Conservation (phyloP, 2,113 vertebrate species). For the Amazona guildingii region DNA sequence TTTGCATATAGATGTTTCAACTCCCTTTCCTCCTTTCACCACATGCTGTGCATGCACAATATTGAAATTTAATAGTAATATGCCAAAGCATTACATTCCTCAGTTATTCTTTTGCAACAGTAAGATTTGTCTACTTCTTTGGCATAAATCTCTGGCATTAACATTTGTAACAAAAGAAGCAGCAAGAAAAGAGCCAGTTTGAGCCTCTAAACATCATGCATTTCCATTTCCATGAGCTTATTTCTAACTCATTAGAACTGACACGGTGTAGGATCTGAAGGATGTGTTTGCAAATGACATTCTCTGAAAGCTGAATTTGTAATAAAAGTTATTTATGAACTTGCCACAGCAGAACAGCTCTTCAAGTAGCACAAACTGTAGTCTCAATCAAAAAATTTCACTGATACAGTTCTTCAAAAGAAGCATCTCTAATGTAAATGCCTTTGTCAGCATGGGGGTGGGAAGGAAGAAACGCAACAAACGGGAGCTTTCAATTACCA, state of each 20-base stretch:
- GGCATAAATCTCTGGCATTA: conserved; percentile 15
- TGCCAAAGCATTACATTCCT: not conserved
- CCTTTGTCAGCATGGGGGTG: not conserved
- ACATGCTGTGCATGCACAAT: not conserved
- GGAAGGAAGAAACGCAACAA: not conserved
- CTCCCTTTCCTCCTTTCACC: not conserved
- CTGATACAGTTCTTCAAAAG: not conserved
- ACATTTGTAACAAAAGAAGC: not conserved
- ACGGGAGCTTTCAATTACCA: accelerated
- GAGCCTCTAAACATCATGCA: not conserved
- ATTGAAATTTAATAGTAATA: conserved; percentile 9
- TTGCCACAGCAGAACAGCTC: not conserved
- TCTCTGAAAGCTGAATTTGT: not conserved
- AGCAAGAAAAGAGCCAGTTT: not conserved
- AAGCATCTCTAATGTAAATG: not conserved
- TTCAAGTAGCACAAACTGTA: not conserved
- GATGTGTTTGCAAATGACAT: not conserved
- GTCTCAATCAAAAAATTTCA: conserved; percentile 3
- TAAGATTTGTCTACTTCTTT: not conserved
- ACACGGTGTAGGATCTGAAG: not conserved
- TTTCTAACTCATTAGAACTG: conserved; percentile 1
- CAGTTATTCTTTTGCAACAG: conserved; percentile 10
- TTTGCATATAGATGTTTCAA: conserved; percentile 17
- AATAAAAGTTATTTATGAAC: conserved; percentile 36
- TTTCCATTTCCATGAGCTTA: not conserved